Conservation (phyloP, 1,140 invertebrate genomes). For the Aricia agestis region DNA sequence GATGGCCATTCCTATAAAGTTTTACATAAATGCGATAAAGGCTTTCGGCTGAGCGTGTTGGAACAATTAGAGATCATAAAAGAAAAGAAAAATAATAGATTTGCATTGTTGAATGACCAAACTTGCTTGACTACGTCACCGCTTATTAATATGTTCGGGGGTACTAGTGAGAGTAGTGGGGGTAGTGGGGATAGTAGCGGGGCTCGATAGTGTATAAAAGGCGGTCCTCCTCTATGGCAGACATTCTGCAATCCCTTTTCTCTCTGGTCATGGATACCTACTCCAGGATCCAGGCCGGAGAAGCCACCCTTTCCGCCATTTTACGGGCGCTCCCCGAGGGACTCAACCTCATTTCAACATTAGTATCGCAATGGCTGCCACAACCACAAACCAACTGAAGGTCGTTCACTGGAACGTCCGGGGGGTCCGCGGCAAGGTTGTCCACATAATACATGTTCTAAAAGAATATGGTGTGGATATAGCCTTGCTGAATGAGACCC, state of each 20-base stretch:
- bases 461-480: conserved; percentile 22
- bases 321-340: not conserved
- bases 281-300: too few species aligned
- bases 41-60: too few species aligned
- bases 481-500: conserved; percentile 16
- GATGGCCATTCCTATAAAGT: too few species aligned
- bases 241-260: not conserved
- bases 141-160: too few species aligned
- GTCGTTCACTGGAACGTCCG: conserved; percentile 24
- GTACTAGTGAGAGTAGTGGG: too few species aligned
- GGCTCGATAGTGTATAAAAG: too few species aligned
- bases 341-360: not conserved
- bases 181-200: too few species aligned
- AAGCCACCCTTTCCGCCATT: not conserved
- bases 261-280: not conserved
- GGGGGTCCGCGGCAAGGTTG: not conserved
- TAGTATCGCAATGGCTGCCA: not conserved
- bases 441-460: conserved; percentile 12
- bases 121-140: too few species aligned
- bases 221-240: not conserved
- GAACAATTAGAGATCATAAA: too few species aligned
- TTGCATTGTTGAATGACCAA: too few species aligned
- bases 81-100: too few species aligned
- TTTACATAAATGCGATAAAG: too few species aligned
- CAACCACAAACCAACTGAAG: not conserved